phyloP scores from a whole-genome alignment of 64 coral and sea anemone species.

The Acropora tenuis region DNA sequence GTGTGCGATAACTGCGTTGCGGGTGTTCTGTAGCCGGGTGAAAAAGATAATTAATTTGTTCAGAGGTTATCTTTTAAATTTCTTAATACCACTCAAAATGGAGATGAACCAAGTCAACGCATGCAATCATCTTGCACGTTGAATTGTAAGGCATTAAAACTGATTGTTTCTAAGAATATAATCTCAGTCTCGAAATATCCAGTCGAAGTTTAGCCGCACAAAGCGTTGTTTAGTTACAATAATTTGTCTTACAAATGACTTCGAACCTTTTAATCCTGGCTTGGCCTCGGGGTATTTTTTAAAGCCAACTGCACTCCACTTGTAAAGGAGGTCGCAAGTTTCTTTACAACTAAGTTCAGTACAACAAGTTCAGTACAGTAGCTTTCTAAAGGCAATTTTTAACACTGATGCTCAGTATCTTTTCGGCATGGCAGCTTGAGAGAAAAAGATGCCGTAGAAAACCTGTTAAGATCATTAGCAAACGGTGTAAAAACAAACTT shows the following conservation, averaged over 20 bases:
- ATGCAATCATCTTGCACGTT: not conserved
- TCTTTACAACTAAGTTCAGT: no score
- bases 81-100: not conserved
- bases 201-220: not conserved
- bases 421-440: not conserved
- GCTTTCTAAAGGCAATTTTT: no score
- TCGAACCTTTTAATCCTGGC: not conserved
- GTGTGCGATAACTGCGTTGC: not conserved
- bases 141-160: not conserved
- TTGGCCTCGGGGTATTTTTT: constrained; percentile 10
- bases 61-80: constrained; percentile 3
- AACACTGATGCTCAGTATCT: not conserved
- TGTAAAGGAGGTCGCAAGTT: no score
- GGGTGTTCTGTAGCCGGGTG: not conserved
- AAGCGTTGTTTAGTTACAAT: not conserved
- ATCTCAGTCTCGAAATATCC: no score
- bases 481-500: not conserved
- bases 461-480: not conserved
- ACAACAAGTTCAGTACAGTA: no score
- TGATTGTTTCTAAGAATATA: not conserved
- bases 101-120: not conserved
- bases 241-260: not conserved
- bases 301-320: not conserved
- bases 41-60: not conserved
- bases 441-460: not conserved